Percentiles rank a stretch among this genome's conserved stretches.
phyloP scores from a whole-genome alignment of 2,888 invertebrate genomes.

The Microchrysa polita region DNA sequence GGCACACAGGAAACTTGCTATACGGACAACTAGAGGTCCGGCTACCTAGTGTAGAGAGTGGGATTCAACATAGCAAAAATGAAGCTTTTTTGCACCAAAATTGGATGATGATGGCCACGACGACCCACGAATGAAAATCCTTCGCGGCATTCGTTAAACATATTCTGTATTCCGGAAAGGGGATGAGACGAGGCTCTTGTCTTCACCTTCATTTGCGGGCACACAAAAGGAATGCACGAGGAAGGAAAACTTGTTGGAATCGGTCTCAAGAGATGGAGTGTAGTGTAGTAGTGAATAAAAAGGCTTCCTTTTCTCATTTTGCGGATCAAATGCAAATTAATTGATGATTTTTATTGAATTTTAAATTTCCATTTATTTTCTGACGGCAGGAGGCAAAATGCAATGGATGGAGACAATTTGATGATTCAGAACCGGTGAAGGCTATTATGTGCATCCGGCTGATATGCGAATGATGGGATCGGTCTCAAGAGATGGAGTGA shows the following conservation, averaged over 20 bases:
- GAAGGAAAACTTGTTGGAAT: conserved; percentile 20
- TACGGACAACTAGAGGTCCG: conserved; percentile 5
- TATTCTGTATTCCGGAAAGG: conserved; percentile 7
- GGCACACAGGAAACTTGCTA: conserved; percentile 37
- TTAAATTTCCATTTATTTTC: conserved; percentile 20
- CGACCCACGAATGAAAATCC: neutral
- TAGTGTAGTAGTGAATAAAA: no score
- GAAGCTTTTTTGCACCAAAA: conserved; percentile 6
- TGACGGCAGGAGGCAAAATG: neutral
- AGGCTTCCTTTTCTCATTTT: conserved; percentile 37
- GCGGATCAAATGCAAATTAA: conserved; percentile 44
- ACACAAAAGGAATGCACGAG: conserved; percentile 7
- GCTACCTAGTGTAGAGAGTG: no score
- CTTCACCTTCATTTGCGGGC: conserved; percentile 13
- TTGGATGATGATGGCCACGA: neutral
- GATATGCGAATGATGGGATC: no score
- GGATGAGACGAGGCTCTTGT: no score
- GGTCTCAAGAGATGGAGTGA: no score
- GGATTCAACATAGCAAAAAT: conserved; percentile 3
- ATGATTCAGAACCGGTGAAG: no score
- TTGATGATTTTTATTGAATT: conserved; percentile 43
- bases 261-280: conserved; percentile 18
- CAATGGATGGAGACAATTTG: no score
- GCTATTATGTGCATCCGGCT: no score
- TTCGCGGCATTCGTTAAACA: conserved; percentile 11